phyloP scores from a whole-genome alignment of 2,113 vertebrate species.

The Notechis scutatus region DNA sequence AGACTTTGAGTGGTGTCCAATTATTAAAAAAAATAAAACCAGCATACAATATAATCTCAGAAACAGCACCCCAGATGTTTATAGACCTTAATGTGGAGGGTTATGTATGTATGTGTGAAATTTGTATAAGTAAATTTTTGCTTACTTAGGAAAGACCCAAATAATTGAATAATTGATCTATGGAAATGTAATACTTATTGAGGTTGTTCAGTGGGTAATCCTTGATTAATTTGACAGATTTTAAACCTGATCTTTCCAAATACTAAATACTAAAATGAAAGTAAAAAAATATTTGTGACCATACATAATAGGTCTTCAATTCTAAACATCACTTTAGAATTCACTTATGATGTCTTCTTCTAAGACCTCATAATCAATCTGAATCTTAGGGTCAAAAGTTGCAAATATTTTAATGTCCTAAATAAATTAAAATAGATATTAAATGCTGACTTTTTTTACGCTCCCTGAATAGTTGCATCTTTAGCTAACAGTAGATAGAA shows the following conservation, averaged over 20 bases:
- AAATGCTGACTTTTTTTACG: background rate
- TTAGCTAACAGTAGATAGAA: slow-evolving; percentile 8
- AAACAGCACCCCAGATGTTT: background rate
- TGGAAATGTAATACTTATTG: background rate
- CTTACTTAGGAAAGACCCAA: background rate
- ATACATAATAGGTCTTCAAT: background rate
- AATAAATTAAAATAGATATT: slow-evolving; percentile 5
- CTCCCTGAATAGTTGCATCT: background rate
- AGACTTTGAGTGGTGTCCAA: background rate
- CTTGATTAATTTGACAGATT: background rate
- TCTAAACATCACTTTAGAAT: background rate
- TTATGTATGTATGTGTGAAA: background rate
- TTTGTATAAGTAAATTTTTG: background rate
- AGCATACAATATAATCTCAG: background rate
- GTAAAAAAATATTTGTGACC: background rate
- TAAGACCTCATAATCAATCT: background rate
- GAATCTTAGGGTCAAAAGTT: background rate
- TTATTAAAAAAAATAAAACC: background rate
- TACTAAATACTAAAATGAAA: background rate
- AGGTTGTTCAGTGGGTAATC: background rate
- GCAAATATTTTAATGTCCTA: background rate
- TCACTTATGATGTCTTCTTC: background rate
- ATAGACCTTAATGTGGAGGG: background rate
- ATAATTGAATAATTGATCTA: background rate
- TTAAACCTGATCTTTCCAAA: background rate